Evolutionary conservation across 2,888 invertebrate species (phyloP), one percentile per base, ranked within the genome.

Genomic region (Protula sp.): DNA sequence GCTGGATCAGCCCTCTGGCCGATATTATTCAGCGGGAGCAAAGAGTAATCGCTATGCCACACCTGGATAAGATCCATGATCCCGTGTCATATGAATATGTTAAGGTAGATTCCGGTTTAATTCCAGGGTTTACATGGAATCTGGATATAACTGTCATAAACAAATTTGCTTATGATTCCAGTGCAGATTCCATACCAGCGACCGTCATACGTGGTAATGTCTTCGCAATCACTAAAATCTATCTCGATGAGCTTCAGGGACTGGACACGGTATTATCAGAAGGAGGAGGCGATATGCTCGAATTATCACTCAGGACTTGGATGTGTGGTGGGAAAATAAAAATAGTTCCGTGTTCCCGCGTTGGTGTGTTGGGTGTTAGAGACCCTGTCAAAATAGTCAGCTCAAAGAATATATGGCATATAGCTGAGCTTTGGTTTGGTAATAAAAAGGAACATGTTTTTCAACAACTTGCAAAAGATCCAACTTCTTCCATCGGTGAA

Each of bases 1-100:
- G 68, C 1, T 69, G 69, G 69, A 52, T 69, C 38, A 63, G 63
- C 27, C 69, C 69, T 1, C 56, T 69, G 24, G 28, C 66, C 2
- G 54, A 58, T 28, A 29, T 48, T 4, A 31, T 69, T 27, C 38
- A 22, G 47, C 47, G 56, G 26, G 62, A 67, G n/a, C 31, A 55
- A 19, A 53, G 57, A 2, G 29, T 53, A 2, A 60, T 69, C 30
- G 68, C 61, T 19, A 60, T 64, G 30, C 69, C 69, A 2, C 69
- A 69, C 53, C 58, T 47, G 24, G 69, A 69, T 54, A 28, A 27
- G 47, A 64, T 69, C 28, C 54, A 55, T 22, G 67, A 68, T 45
- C 67, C 68, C 9, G 63, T 68, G 29, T 63, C 60, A 47, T 63
- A 69, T 50, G 60, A 63, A 19, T 65, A 63, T 58, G 28, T 47